Conservation (phyloP, 1,140 invertebrate genomes). For the Eufriesea mexicana region DNA sequence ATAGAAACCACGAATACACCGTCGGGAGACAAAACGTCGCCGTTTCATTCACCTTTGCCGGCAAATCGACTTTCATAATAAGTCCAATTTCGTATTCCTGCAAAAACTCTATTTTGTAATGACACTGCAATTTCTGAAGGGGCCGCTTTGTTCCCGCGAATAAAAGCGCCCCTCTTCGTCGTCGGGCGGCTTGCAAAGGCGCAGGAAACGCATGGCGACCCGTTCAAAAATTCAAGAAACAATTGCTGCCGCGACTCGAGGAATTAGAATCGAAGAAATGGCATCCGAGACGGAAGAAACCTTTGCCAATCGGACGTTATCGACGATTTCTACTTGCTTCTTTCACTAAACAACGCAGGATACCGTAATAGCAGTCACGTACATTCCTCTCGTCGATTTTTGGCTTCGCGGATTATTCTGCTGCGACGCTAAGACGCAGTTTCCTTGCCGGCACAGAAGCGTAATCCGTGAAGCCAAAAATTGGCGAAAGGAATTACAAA, state of each 20-base stretch:
- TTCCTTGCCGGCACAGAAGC: no score
- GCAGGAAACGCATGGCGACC: no score
- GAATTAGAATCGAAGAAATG: no score
- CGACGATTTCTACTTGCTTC: no score
- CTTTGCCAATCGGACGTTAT: no score
- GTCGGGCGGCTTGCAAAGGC: background rate
- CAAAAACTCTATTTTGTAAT: constrained; percentile 18
- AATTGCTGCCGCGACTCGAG: no score
- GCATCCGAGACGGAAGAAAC: no score
- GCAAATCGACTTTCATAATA: constrained; percentile 43
- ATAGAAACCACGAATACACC: constrained; percentile 14
- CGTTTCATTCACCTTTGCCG: constrained; percentile 17
- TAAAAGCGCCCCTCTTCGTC: background rate
- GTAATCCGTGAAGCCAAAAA: background rate
- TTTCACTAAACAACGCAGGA: no score
- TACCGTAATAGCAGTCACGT: no score
- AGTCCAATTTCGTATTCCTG: constrained; percentile 5
- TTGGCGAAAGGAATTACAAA: background rate
- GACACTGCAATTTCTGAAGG: constrained; percentile 16
- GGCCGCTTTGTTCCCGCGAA: background rate
- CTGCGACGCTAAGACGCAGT: no score
- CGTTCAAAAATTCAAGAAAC: background rate
- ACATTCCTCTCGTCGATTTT: no score
- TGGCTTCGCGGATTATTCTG: no score
- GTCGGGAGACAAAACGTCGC: background rate